Evolutionary conservation across 30 jellyfish, hydroid and myxozoan species (phyloP).

Genomic region (Clytia hemisphaerica): DNA sequence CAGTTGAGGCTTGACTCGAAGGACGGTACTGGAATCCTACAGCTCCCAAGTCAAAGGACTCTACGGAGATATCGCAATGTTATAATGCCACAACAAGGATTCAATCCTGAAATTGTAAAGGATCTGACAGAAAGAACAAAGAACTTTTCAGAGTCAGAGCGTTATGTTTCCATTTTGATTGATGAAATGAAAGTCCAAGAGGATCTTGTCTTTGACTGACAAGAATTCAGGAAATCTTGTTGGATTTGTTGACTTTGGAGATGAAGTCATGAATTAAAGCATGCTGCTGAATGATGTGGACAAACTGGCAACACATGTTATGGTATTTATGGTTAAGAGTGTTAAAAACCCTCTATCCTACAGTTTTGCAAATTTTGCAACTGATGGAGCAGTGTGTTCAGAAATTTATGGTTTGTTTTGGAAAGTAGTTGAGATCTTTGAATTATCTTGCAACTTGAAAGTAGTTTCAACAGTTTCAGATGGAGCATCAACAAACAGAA

Average conservation of each 20-base stretch:
- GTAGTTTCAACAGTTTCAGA: not conserved
- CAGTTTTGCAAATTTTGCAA: too few species aligned
- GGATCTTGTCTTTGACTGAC: slow-evolving; percentile 21
- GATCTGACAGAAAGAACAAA: not conserved
- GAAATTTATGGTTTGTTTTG: too few species aligned
- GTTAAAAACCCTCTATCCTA: too few species aligned
- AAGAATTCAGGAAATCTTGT: slow-evolving; percentile 34
- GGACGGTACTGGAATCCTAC: slow-evolving; percentile 26
- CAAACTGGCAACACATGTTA: too few species aligned
- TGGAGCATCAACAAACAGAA: slow-evolving; percentile 19
- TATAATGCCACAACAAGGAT: slow-evolving; percentile 13
- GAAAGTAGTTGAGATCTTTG: too few species aligned
- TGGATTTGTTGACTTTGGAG: slow-evolving; percentile 33
- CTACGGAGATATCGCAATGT: slow-evolving; percentile 29
- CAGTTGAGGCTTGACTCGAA: slow-evolving; percentile 32
- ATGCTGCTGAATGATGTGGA: slow-evolving; percentile 7
- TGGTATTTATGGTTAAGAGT: too few species aligned
- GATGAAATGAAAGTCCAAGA: slow-evolving; percentile 39
- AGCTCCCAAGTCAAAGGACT: slow-evolving; percentile 20
- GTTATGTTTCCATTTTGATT: slow-evolving; percentile 15
- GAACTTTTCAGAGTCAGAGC: not conserved
- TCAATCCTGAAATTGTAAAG: slow-evolving; percentile 13
- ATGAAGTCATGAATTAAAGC: slow-evolving; percentile 19
- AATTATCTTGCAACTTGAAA: not conserved
- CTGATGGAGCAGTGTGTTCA: too few species aligned